Evolutionary conservation across 2,113 vertebrate species (phyloP), one percentile per base, ranked within the genome.

Genomic region (Morone chrysops): DNA sequence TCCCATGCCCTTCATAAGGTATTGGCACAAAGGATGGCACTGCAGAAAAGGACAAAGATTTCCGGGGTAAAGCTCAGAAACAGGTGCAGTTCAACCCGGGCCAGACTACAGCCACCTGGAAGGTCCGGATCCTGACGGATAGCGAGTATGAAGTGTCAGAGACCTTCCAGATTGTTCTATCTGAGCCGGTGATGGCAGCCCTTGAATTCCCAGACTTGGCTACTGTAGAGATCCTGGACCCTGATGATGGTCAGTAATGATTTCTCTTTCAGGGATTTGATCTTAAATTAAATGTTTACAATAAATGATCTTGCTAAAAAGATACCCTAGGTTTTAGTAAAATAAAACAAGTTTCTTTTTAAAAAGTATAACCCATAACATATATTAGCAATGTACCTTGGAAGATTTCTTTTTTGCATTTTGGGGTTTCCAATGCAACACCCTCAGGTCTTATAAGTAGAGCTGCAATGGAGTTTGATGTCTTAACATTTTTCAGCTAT

Each of bases 41-140:
- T 1, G 98, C 98, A 41, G 89, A 93, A 78, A 97, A 95, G 87
- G 97, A 98, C 87, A 96, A 96, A 89, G 98, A 99, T 85, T 99
- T 99, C 90, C 95, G 94, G 78, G 97, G 97, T 16, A 99, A 98
- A 90, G 95, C 97, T 6, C 98, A 99, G 90, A 97, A 96, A 70
- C 98, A 99, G 83, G 97, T 99, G 78, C 98, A 99, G 91, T 99
- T 99, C 92, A 99, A 98, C 92, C 97, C 98, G 0, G 97, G 98
- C 60, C 98, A 99, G 91, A 97, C 94, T 63, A 94, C 94, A 25
- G 97, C 97, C 83, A 96, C 93, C 0, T 99, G 98, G 98, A 92
- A 94, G 81, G 97, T 99, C n/a, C 93, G 95, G 45, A 95, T 99
- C 91, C 70, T 98, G 83, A 89, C 94, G 0, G 98, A 99, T 2